Percentiles rank a stretch among this genome's conserved stretches.
phyloP scores from a whole-genome alignment of 2,113 vertebrate species.

The Tychaedon coryphoeus region DNA sequence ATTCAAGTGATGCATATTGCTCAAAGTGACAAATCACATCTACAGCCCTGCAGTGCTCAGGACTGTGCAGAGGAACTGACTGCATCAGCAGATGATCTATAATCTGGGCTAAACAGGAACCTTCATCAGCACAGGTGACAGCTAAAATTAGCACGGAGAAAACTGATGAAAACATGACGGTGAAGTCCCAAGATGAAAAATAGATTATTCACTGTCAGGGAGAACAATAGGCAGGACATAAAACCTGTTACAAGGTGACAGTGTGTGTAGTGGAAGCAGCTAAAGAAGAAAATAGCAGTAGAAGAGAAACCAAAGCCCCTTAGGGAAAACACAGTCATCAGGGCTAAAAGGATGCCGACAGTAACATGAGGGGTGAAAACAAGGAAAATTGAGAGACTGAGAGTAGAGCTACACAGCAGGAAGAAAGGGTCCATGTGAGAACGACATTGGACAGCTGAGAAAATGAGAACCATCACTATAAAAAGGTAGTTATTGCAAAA shows the following conservation, averaged over 20 bases:
- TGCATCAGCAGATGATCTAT: conserved; percentile 16
- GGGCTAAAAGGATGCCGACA: background rate
- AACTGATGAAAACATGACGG: conserved; percentile 39
- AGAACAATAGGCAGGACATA: conserved; percentile 63
- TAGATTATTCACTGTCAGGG: conserved; percentile 66
- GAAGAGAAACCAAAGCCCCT: background rate
- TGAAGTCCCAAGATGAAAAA: conserved; percentile 54
- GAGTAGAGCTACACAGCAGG: background rate
- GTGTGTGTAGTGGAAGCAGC: background rate
- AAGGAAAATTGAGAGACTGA: background rate
- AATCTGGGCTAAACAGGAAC: conserved; percentile 48
- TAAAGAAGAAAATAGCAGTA: conserved; percentile 11
- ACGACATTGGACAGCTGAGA: background rate
- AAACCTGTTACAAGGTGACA: conserved; percentile 31
- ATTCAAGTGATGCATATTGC: background rate
- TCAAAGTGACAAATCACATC: conserved; percentile 4
- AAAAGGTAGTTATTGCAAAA: background rate
- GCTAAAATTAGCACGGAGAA: conserved; percentile 60
- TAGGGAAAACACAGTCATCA: conserved; percentile 2
- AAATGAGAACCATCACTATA: background rate
- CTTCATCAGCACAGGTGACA: conserved; percentile 55
- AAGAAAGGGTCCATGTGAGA: background rate
- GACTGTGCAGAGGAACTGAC: background rate
- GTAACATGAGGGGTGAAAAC: background rate
- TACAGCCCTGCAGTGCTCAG: background rate